Evolutionary conservation across 2,113 vertebrate species (phyloP).

Genomic region (Himantopus leucocephalus): DNA sequence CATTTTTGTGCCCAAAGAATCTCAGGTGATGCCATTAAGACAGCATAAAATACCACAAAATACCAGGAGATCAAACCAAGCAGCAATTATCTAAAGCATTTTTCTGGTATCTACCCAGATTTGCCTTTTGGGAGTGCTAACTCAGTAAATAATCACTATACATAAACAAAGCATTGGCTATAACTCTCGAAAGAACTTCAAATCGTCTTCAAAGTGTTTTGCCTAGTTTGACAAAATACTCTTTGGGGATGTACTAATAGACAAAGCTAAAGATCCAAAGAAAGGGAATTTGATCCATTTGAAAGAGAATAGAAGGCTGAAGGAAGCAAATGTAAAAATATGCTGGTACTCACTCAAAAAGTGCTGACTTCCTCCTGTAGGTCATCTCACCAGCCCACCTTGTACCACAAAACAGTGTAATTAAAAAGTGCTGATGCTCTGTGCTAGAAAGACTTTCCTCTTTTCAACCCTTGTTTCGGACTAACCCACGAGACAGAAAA

Average conservation of each 20-base stretch:
- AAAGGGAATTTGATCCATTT: constrained; percentile 67
- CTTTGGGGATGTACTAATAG: constrained; percentile 72
- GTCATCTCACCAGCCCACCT: constrained; percentile 38
- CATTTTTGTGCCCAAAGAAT: constrained; percentile 42
- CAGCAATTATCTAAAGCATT: constrained; percentile 72
- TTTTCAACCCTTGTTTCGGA: constrained; percentile 6
- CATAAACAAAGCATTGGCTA: constrained; percentile 69
- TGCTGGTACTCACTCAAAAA: constrained; percentile 63
- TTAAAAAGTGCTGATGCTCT: constrained; percentile 63
- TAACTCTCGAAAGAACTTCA: constrained; percentile 67
- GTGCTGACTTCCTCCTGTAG: constrained; percentile 67
- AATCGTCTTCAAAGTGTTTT: constrained; percentile 69
- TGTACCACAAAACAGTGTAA: constrained; percentile 42
- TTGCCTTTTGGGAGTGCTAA: constrained; percentile 76
- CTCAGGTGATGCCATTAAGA: constrained; percentile 67
- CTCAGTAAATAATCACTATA: constrained; percentile 69
- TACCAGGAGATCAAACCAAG: constrained; percentile 66
- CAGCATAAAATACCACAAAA: constrained; percentile 67
- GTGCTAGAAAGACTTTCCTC: constrained; percentile 9
- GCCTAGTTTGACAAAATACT: constrained; percentile 73
- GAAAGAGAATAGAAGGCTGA: constrained; percentile 57
- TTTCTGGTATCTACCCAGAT: constrained; percentile 69
- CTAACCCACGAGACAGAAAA: background rate
- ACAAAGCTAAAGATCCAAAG: constrained; percentile 62
- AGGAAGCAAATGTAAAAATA: constrained; percentile 47